Base-by-base conservation (phyloP, 2,113 vertebrate species). In the Hydrolagus affinis region DNA sequence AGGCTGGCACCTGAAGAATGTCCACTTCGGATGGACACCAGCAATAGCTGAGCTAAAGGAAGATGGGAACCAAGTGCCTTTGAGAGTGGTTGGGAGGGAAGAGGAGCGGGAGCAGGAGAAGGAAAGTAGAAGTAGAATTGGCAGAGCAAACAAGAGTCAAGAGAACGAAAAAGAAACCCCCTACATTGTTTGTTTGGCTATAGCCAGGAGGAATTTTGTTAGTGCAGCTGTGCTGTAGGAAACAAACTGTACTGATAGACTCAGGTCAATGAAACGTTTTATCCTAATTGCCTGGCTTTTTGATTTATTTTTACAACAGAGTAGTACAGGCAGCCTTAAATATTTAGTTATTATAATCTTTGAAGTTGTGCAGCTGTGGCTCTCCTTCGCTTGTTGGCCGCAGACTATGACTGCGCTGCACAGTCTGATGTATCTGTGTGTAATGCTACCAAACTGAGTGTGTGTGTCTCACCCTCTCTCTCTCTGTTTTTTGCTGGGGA, bases 291-390 rank as follows among this genome's bases (percentile, higher is more conserved):
- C 62, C 62, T 66, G 60, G 14, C 25, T 83, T 78, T 83, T 64
- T 83, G 25, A 83, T 83, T 83, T 83, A 83, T 83, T 83, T 83
- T 83, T 83, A 64, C 66, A 83, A 83, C 78, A 28, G 32, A 17
- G 28, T 32, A 19, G 28, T 66, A 62, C 62, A 83, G 60, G 15
- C 19, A 32, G 66, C 28, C 78, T 83, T 83, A 83, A 83, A 83
- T 83, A 83, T 83, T 83, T 83, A 59, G 78, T 83, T 75, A 75
- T 75, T 66, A 25, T 83, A 83, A 83, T 83, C 78, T 83, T 83
- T 83, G 62, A 83, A 66, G 66, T 83, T 25, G 30, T 66, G 60
- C 62, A 66, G 78, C 25, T 83, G 23, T 66, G 25, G 25, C 66
- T 66, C 21, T 83, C 76, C 23, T 21, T 83, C 30, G 8, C 78